A percentile compares a stretch with the other conserved stretches of the same genome.
These are phyloP conservation scores for Aphyosemion australe DNA, from an alignment of 2,113 vertebrate genomes.

Conservation along the genomic window DNA sequence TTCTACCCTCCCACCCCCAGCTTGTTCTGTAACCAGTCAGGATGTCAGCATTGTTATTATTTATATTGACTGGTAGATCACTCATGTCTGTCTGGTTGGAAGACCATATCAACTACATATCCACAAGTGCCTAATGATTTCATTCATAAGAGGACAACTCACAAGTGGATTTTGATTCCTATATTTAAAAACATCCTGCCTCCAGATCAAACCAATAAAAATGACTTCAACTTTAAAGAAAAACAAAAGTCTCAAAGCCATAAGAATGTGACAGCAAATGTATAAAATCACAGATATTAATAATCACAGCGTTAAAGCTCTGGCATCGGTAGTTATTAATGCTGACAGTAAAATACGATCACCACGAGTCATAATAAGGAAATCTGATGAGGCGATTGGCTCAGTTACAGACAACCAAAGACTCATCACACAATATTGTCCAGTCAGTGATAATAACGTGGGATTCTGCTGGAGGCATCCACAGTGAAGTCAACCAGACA, in stretches of 20 bases:
- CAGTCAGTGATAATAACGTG: constrained; percentile 38
- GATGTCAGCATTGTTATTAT: constrained; percentile 24
- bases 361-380: constrained; percentile 21
- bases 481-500: constrained; percentile 35
- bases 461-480: constrained; percentile 51
- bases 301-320: no score
- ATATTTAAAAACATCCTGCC: no score
- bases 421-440: constrained; percentile 47
- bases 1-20: neutral
- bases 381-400: constrained; percentile 1
- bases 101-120: constrained; percentile 10
- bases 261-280: no score
- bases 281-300: no score
- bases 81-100: constrained; percentile 13
- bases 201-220: no score
- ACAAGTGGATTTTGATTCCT: no score
- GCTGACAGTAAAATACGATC: neutral
- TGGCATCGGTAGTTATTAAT: neutral
- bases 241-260: no score
- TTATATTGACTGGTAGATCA: constrained; percentile 50
- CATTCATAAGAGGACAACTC: no score
- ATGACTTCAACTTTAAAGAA: no score
- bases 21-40: constrained; percentile 44
- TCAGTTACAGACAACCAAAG: constrained; percentile 19
- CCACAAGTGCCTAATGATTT: neutral